phyloP scores from a whole-genome alignment of 2,888 invertebrate genomes.

The Euzetes globulus region DNA sequence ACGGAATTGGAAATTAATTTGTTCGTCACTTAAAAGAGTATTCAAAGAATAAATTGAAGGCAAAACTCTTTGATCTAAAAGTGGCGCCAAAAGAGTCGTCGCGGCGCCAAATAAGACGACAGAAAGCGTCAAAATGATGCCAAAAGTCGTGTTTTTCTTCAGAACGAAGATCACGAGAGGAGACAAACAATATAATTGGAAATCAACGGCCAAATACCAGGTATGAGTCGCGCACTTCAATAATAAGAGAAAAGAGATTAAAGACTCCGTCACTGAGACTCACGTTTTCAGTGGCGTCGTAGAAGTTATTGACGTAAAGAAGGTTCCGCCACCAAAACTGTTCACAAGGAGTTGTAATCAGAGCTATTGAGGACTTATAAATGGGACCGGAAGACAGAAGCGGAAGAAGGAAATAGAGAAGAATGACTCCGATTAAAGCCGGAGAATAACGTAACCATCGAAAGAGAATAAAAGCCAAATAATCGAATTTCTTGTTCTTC shows the following conservation, averaged over 20 bases:
- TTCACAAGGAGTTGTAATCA: constrained; percentile 59
- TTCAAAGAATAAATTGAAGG: neutral
- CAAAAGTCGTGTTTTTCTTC: neutral
- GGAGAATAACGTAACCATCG: constrained; percentile 29
- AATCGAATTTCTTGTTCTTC: neutral
- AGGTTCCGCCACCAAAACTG: constrained; percentile 60
- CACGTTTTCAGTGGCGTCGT: neutral
- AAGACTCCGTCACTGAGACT: no score
- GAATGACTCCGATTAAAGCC: neutral
- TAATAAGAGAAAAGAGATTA: neutral
- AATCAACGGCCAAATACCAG: constrained; percentile 9
- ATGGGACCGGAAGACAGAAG: constrained; percentile 22
- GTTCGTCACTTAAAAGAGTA: neutral
- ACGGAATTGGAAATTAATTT: neutral
- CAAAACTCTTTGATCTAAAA: neutral
- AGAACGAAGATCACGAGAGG: neutral
- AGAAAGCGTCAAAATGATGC: neutral
- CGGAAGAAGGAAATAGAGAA: constrained; percentile 5
- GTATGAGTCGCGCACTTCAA: neutral
- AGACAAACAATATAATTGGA: neutral
- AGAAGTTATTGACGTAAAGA: constrained; percentile 20
- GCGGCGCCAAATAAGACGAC: neutral
- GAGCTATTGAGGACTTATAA: constrained; percentile 50
- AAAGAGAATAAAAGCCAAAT: neutral
- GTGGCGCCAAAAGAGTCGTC: neutral